Evolutionary conservation across 2,888 invertebrate genomes (phyloP), one percentile per base, ranked within the genome.

Genomic region (Myathropa florea): DNA sequence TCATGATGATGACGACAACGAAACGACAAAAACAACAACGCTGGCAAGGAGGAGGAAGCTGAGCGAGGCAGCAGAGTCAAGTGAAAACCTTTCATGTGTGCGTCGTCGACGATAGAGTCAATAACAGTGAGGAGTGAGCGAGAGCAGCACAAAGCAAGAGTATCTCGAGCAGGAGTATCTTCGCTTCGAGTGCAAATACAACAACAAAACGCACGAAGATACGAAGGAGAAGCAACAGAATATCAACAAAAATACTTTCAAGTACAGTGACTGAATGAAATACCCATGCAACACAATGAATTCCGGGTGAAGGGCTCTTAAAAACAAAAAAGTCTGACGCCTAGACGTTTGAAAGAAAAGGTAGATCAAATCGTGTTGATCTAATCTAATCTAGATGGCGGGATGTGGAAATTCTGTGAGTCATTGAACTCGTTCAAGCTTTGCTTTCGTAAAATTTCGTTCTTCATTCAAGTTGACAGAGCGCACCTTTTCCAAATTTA

Each of bases 201-300:
- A 65, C 39, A 61, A 18, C 18, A 4, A 39, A 14, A 57, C 70
- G 21, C 33, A 81, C 30, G 18, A 30, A 63, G 53, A 76, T 82
- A 33, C 36, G 59, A 57, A 70, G 71, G 59, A 59, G 77, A 65
- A 64, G 30, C 36, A 81, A 36, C 24, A 57, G 18, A 73, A 77
- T 73, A 78, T 78, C 85, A 85, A 85, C 73, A 85, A 78, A 85
- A 81, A 72, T 81, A 57, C 24, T 68, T 75, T 26, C 46, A 53
- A 53, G 72, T 81, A 85, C 85, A 82, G 85, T 85, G 85, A 85
- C 2, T 65, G 18, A 1, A 26, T 26, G 21, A 57, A 7, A 2
- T 55, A 14, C 9, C 36, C 61, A 36, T 68, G 68, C 14, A 53
- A 10, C 46, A 33, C 3, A 4, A 7, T n/a, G 46, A 46, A 46